A percentile compares a stretch with the other conserved stretches of the same genome.
These are phyloP conservation scores for Theocolax elegans DNA, from an alignment of 1,140 invertebrate genomes.

Conservation along the genomic window DNA sequence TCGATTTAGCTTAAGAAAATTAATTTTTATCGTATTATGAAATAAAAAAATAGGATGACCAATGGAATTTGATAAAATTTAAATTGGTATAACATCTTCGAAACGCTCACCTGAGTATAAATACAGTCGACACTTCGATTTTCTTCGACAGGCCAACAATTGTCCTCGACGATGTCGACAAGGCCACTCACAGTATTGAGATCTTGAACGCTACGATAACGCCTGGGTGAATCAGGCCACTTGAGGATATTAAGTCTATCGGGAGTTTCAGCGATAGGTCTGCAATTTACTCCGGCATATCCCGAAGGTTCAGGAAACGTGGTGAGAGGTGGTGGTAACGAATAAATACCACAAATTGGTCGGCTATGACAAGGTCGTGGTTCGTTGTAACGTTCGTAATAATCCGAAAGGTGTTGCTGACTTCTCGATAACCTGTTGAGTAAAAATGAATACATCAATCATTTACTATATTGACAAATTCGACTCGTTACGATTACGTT, in stretches of 20 bases:
- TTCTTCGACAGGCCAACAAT: slow-evolving; percentile 61
- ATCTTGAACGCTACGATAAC: slow-evolving; percentile 62
- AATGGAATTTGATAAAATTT: no score
- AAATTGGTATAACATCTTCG: no score
- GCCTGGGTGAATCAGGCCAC: slow-evolving; percentile 57
- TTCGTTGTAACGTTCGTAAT: slow-evolving; percentile 60
- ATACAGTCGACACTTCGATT: slow-evolving; percentile 63
- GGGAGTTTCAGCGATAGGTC: background rate
- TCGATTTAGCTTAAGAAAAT: no score
- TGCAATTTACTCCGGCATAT: slow-evolving; percentile 23
- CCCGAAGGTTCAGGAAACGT: slow-evolving; percentile 53
- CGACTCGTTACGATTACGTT: no score
- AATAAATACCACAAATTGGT: slow-evolving; percentile 59
- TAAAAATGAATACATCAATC: no score
- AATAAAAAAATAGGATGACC: no score
- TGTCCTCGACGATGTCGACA: slow-evolving; percentile 64
- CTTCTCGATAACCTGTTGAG: slow-evolving; percentile 62
- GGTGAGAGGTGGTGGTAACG: slow-evolving; percentile 48
- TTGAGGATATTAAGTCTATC: slow-evolving; percentile 59
- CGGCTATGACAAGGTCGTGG: slow-evolving; percentile 53
- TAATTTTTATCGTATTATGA: no score
- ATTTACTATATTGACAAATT: no score
- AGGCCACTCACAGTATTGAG: slow-evolving; percentile 64
- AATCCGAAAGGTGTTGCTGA: slow-evolving; percentile 63
- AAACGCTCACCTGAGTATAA: slow-evolving; percentile 63